Evolutionary conservation across 2,888 invertebrate genomes (phyloP), one percentile per base, ranked within the genome.

Genomic region (Thecophora atra): DNA sequence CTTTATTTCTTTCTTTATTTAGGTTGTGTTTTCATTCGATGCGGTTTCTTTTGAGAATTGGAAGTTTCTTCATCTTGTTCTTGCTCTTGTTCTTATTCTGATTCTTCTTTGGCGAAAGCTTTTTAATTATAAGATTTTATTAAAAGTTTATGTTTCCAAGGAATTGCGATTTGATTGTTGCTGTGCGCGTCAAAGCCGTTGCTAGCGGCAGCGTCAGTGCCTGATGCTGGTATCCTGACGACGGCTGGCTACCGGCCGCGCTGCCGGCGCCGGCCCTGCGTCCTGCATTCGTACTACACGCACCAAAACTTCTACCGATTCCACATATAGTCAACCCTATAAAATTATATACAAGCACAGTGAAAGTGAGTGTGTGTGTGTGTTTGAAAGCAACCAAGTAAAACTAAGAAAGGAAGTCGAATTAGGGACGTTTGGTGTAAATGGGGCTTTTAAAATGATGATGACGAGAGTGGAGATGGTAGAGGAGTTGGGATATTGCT

Each of bases 291-390:
- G 81, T 81, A 83, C 83, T 83, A 82, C 85, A 85, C 74, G 85
- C 81, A 81, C 83, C 82, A 79, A 85, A 84, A 83, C 83, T 84
- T 84, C 86, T 85, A 85, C 85, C 85, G 82, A 86, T 85, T 82
- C 86, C 86, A 83, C 85, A 86, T 81, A 86, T 85, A 77, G 86
- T 84, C 78, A 86, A 82, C 80, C 86, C 86, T 86, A 85, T 80
- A 82, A 82, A 80, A 81, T 82, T 80, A 80, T 78, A 80, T 74
- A 81, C 80, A 77, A 80, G 73, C 73, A 75, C 71, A 70, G 65
- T 65, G 65, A 71, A 42, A 64, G 64, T 65, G 64, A 65, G 47
- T 71, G 71, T 26, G 66, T 66, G 66, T 63, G 64, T 65, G 71
- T 71, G 71, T 62, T 17, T 21, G 51, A 21, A 44, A 56, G 64